Base-by-base conservation (phyloP, 2,113 vertebrate species). In the Shinisaurus crocodilurus region DNA sequence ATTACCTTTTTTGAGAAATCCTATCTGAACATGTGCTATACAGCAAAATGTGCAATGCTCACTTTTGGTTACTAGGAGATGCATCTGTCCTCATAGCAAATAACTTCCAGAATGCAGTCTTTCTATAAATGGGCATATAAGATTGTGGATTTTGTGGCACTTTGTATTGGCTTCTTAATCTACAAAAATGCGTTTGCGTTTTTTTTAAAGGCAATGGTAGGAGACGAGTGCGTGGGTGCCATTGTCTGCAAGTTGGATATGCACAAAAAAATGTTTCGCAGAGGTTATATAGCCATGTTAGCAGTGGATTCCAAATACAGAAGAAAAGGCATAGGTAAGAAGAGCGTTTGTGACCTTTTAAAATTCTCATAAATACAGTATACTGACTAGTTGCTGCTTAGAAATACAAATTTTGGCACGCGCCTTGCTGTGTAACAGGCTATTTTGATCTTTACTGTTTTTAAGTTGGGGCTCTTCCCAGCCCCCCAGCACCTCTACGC, bases 221-320 rank as follows among this genome's bases (percentile, higher is more conserved):
- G 98, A 96, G 98, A 99, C 93, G 99, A 99, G 97, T 99, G 99
- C 97, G 99, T 99, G 93, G 99, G 99, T 97, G 99, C 99, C 98
- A 99, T 99, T 88, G 99, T 99, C 95, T 99, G 99, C 98, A 99
- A 99, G 98, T 98, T 99, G 97, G 99, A 99, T 97, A 99, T 99
- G 99, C 99, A 99, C 97, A 99, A 99, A 98, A 99, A 99, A 98
- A 99, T 99, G 99, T 99, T 99, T 95, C 98, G 99, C 93, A 98
- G 99, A 92, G 99, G 99, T 96, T 99, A 99, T 98, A 99, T 99
- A 94, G 99, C 99, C 97, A 99, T 99, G 99, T 98, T 99, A 96
- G 99, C 99, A 67, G 99, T 99, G 97, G 99, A 99, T 98, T 99
- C 99, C 95, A 99, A 99, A 97, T 99, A 99, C 98, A 98, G 99